Evolutionary conservation across 2,113 vertebrate species (phyloP), one percentile per base, ranked within the genome.

Genomic region (Prionailurus bengalensis): DNA sequence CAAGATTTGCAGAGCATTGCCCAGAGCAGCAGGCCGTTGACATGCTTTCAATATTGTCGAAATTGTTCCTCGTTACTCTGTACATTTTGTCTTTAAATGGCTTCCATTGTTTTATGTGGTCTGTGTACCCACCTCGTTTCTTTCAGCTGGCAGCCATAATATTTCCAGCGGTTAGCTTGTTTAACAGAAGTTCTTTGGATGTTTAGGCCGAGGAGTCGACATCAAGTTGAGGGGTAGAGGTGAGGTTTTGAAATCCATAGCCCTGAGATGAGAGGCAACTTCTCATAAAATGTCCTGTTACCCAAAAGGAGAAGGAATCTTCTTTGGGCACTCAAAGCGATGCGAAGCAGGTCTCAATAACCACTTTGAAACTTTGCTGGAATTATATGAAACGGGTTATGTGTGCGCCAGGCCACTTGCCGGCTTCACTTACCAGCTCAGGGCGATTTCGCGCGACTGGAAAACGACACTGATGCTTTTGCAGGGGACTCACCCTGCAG

Each of bases 121-220:
- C 90, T 97, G 95, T 74, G 94, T 83, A 84, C 66, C 66, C 96
- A 98, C 94, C 94, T 97, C 94, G 97, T 97, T 94, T 93, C 97
- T 97, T 92, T 76, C 65, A 71, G 71, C 76, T 90, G n/a, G 71
- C 82, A 96, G 92, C 71, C 76, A 23, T 94, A 45, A 15, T 71
- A 82, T 96, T 89, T 96, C 45, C n/a, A 88, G 84, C 1, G 3
- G 53, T 91, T 94, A 96, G 53, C 94, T 97, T 36, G 1, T 89
- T 86, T 79, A 79, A 86, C 81, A 90, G 45, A 98, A 84, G 39
- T 95, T 70, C 82, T 78, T 96, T 86, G 48, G 73, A 45, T 61
- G 93, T 93, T 91, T 58, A 92, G 71, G 66, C 12, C 76, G 78
- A 90, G 11, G 31, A 93, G 74, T 92, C 53, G 82, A 76, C 42